Base-by-base conservation (phyloP, 1,140 invertebrate species). In the Littorina saxatilis region DNA sequence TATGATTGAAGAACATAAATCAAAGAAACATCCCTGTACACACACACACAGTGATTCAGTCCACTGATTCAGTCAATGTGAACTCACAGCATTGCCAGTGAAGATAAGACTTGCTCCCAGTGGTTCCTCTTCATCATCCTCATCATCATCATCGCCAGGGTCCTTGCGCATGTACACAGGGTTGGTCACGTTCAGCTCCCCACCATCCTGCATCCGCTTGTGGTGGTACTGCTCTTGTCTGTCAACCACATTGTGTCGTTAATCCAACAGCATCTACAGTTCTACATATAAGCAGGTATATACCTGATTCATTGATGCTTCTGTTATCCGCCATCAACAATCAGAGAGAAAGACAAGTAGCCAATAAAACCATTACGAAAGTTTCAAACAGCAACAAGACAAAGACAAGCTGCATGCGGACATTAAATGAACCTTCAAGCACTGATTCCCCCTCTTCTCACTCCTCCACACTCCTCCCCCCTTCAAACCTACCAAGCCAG, bases 151-250 rank as follows among this genome's bases (percentile, higher is more conserved):
- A 86, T 95, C 95, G 43, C 95, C 95, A 55, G 84, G 86, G 20
- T 94, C 93, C 88, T 95, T 95, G 76, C 94, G 94, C 80, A 96
- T 93, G 92, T 96, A 97, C 93, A 97, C 96, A 17, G 96, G 96
- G 93, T 97, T 97, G 88, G 92, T 95, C 79, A 96, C 96, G 92
- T 96, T 96, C 87, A 96, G 94, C 80, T 93, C 93, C 23, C 80
- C 68, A 9, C 83, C 96, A 88, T 96, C 96, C 79, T 95, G 94
- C 88, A 97, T 95, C 23, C 96, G 93, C 43, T 95, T 95, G 92
- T 97, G 96, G 83, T 95, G 94, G 91, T 97, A 97, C 72, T 90
- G 85, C 15, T 81, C 50, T 15, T 77, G 58, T 29, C 86, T 86
- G 86, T 43, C 70, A 55, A 76, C 52, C 35, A 66, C 7, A 23